phyloP scores from a whole-genome alignment of 2,113 vertebrate genomes.

The Tachycineta bicolor region DNA sequence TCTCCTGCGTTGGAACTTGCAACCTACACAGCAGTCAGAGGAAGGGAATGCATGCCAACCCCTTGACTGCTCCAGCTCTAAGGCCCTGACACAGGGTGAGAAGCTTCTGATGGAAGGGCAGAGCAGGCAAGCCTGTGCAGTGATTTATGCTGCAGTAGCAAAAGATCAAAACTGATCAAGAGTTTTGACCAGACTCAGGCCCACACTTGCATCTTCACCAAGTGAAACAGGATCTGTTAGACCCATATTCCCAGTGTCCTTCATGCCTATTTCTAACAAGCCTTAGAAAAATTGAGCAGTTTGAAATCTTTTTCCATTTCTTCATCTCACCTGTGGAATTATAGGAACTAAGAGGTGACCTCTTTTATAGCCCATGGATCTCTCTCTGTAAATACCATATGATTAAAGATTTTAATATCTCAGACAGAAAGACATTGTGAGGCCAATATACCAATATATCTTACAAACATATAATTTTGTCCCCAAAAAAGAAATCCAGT shows the following conservation, averaged over 20 bases:
- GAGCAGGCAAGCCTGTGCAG: background rate
- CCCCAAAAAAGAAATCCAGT: background rate
- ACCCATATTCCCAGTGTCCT: fast-evolving
- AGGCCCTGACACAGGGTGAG: background rate
- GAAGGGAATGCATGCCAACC: background rate
- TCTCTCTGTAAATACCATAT: background rate
- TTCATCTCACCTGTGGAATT: background rate
- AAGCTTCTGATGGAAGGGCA: background rate
- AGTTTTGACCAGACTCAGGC: background rate
- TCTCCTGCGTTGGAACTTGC: background rate
- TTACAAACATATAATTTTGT: slow-evolving; percentile 14
- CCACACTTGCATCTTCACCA: background rate
- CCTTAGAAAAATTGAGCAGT: background rate
- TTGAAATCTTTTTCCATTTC: background rate
- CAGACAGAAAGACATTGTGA: background rate
- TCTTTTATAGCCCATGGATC: background rate
- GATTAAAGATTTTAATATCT: slow-evolving; percentile 13
- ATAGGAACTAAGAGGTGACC: background rate
- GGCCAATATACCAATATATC: background rate
- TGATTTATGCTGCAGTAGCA: background rate
- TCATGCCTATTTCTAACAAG: background rate
- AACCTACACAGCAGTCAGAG: background rate
- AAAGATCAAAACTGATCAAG: background rate
- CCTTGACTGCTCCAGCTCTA: background rate
- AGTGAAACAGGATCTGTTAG: background rate